phyloP scores from a whole-genome alignment of 2,888 invertebrate genomes.

The Drosophila sordidula region DNA sequence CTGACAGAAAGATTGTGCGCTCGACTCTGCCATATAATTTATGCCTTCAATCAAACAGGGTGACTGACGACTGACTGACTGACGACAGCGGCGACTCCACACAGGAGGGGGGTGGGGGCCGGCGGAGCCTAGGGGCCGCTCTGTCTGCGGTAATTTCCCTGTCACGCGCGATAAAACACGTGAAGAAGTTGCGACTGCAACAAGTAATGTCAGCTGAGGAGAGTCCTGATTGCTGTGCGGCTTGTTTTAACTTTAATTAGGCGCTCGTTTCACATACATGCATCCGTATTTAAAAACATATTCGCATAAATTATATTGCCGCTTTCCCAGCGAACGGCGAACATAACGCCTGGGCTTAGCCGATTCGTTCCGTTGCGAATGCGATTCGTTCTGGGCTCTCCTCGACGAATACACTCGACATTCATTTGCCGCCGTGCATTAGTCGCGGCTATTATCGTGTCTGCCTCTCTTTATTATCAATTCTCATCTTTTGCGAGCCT shows the following conservation, averaged over 20 bases:
- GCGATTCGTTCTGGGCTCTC: slow-evolving; percentile 68
- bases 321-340: slow-evolving; percentile 10
- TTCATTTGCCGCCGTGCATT: slow-evolving; percentile 74
- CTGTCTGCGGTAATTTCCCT: slow-evolving; percentile 64
- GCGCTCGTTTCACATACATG: slow-evolving; percentile 42
- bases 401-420: slow-evolving; percentile 41
- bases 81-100: slow-evolving; percentile 53
- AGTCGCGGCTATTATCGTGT: slow-evolving; percentile 75
- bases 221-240: slow-evolving; percentile 68
- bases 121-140: slow-evolving; percentile 29
- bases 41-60: slow-evolving; percentile 66
- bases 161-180: no score
- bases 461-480: slow-evolving; percentile 60
- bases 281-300: slow-evolving; percentile 41
- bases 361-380: slow-evolving; percentile 70
- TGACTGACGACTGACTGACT: slow-evolving; percentile 48
- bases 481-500: slow-evolving; percentile 49
- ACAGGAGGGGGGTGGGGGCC: background rate
- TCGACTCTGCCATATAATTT: slow-evolving; percentile 55
- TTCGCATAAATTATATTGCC: slow-evolving; percentile 44
- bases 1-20: slow-evolving; percentile 45
- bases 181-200: no score
- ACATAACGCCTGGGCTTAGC: slow-evolving; percentile 23
- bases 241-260: slow-evolving; percentile 75
- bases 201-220: slow-evolving; percentile 34